A percentile compares a stretch with the other conserved stretches of the same genome.
Conservation (phyloP, 2,797 vertebrate species). For the Eremophila alpestris region DNA sequence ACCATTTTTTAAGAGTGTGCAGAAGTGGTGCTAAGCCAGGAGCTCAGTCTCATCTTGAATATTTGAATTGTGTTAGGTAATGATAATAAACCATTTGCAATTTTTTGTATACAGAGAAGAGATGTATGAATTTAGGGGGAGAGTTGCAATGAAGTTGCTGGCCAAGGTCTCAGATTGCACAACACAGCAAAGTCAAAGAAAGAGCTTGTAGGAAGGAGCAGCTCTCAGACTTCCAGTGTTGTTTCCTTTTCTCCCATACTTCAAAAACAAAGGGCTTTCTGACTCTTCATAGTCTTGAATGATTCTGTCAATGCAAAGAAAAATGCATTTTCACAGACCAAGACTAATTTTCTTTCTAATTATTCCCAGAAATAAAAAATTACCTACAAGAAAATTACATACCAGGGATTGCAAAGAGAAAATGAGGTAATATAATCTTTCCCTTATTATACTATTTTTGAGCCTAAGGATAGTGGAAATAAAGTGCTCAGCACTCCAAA, state of each 20-base stretch:
- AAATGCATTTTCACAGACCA: neutral
- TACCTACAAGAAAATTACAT: neutral
- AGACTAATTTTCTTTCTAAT: neutral
- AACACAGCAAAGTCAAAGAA: neutral
- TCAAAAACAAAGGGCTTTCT: conserved; percentile 10
- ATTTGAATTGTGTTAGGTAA: neutral
- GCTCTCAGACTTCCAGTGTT: neutral
- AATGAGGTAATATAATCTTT: neutral
- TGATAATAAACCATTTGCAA: neutral
- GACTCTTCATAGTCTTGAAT: neutral
- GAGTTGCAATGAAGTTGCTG: neutral
- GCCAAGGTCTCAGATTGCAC: neutral
- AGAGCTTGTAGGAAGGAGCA: neutral
- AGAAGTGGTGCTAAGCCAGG: neutral
- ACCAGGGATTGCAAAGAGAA: neutral
- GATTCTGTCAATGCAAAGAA: conserved; percentile 5
- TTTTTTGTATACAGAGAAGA: neutral
- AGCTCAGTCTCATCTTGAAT: neutral
- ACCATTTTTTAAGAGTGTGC: neutral
- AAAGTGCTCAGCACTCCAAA: neutral
- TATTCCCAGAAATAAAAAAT: neutral
- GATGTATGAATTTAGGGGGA: neutral
- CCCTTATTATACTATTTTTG: neutral
- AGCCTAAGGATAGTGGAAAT: neutral
- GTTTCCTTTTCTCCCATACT: neutral